These are phyloP conservation scores for Tachyglossus aculeatus DNA, from an alignment of 2,797 vertebrate species.

Conservation along the genomic window DNA sequence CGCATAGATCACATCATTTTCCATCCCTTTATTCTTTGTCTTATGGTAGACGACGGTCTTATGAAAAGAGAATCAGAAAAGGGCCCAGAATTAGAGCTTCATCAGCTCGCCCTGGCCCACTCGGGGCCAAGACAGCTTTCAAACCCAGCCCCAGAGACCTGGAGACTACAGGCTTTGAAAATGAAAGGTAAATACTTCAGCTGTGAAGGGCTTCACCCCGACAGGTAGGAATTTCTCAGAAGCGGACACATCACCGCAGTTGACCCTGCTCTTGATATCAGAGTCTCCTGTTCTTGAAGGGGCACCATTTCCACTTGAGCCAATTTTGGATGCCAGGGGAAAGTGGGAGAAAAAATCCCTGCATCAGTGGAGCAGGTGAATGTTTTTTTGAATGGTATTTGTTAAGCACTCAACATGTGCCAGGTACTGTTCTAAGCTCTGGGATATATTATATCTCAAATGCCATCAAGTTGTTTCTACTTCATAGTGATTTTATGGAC, in stretches of 20 bases:
- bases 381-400: too few species aligned
- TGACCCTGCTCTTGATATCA: not conserved
- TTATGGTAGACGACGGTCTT: constrained; percentile 15
- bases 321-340: not conserved
- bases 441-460: too few species aligned
- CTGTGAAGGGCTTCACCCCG: not conserved
- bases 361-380: too few species aligned
- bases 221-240: not conserved
- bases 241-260: too few species aligned
- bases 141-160: constrained; percentile 9
- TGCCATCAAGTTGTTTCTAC: too few species aligned
- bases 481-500: too few species aligned
- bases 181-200: not conserved
- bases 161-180: not conserved
- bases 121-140: not conserved
- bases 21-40: constrained; percentile 10
- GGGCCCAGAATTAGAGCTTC: constrained; percentile 13
- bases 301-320: not conserved
- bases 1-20: not conserved
- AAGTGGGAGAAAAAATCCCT: not conserved
- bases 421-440: not conserved
- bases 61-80: constrained; percentile 23
- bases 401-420: not conserved
- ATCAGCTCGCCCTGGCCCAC: not conserved
- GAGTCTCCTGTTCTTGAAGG: not conserved